Evolutionary conservation across 2,113 vertebrate species (phyloP).

Genomic region (Gambusia holbrooki): DNA sequence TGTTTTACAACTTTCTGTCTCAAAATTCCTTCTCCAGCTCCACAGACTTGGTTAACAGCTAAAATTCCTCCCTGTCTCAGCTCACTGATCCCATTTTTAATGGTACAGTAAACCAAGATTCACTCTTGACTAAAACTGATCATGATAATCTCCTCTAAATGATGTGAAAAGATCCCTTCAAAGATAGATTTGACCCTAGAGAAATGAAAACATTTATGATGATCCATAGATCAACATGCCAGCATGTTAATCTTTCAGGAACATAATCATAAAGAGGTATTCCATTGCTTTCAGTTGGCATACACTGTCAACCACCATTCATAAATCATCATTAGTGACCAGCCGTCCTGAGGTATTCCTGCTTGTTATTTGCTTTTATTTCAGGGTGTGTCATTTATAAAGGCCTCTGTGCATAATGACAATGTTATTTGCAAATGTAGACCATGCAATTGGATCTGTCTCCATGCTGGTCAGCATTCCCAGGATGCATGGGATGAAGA

Average conservation of each 20-base stretch:
- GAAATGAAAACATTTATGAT: conserved; percentile 9
- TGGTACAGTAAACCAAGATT: conserved; percentile 48
- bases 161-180: conserved; percentile 39
- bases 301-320: conserved; percentile 51
- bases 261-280: conserved; percentile 47
- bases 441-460: conserved; percentile 66
- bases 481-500: conserved; percentile 29
- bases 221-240: not conserved
- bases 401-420: conserved; percentile 61
- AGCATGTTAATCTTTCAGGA: conserved; percentile 36
- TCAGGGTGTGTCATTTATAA: conserved; percentile 39
- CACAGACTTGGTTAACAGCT: conserved; percentile 30
- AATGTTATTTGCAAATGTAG: conserved; percentile 58
- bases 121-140: conserved; percentile 22
- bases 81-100: conserved; percentile 52
- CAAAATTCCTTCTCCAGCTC: not conserved
- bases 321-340: conserved; percentile 62
- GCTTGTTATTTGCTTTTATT: conserved; percentile 58
- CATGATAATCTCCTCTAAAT: conserved; percentile 37
- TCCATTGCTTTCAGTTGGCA: conserved; percentile 42
- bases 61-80: conserved; percentile 12
- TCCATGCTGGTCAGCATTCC: conserved; percentile 37
- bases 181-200: conserved; percentile 32
- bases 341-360: conserved; percentile 60
- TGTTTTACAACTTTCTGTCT: conserved; percentile 1